Base-by-base conservation (phyloP, 1,140 invertebrate species). In the Cydia amplana region DNA sequence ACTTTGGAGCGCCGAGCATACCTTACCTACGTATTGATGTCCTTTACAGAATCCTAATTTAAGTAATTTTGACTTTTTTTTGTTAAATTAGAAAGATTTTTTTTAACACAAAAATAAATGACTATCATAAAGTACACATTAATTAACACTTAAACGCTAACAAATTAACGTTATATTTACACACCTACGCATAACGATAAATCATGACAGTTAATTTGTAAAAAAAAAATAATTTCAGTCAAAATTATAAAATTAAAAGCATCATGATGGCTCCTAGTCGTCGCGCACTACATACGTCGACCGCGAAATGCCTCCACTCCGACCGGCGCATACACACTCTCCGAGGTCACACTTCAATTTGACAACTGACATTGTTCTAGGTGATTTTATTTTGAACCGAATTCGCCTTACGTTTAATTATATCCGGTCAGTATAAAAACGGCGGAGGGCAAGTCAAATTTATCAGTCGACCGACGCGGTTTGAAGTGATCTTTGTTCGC, bases 361-460 rank as follows among this genome's bases (percentile, higher is more conserved):
- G 86, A 90, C 86, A 90, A 84, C 87, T 87, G 87, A 91, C 88
- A 91, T 91, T 92, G 90, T 91, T 90, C 86, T 88, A 91, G 76
- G 81, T 79, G 78, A 81, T 82, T 87, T 87, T 85, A 84, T 87
- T 88, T 85, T 83, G 79, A 76, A 80, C 87, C 83, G 85, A 91
- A 90, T 87, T 91, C 75, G 82, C 85, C 83, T 87, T 88, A 89
- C 86, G 84, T 90, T 90, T 89, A 91, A 90, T 88, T 85, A 90
- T 87, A 77, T 89, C 89, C 89, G 85, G 85, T 84, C 81, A 84
- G 87, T 92, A 92, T 92, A 92, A 91, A 92, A 91, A 91, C 80
- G 74, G 79, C 78, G 64, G 85, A 77, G 72, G 64, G 83, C 86
- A 76, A 82, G 80, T 81, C 81, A 74, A 88, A 86, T 82, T 79